phyloP scores from a whole-genome alignment of 2,113 vertebrate species.

The Nibea albiflora region DNA sequence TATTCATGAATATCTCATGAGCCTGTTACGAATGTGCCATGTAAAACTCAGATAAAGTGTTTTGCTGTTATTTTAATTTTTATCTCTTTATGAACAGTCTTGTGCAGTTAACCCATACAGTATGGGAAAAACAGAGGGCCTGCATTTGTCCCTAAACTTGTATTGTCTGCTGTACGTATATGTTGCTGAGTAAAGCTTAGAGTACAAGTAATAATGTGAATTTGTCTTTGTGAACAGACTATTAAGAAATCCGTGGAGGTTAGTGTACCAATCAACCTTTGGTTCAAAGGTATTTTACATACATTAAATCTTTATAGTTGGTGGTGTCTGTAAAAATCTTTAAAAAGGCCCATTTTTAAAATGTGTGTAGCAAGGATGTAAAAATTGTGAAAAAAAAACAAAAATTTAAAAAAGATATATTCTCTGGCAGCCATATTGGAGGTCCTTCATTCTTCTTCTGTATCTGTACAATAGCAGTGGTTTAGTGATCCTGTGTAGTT shows the following conservation, averaged over 20 bases:
- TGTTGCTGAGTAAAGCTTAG: slow-evolving; percentile 14
- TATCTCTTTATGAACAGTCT: background rate
- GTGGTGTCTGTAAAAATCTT: background rate
- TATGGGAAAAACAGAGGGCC: background rate
- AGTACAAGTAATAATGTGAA: slow-evolving; percentile 27
- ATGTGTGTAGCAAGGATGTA: background rate
- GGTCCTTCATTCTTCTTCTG: background rate
- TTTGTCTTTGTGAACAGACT: slow-evolving; percentile 37
- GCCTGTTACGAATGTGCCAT: slow-evolving; percentile 54
- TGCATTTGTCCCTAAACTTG: background rate
- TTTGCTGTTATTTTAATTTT: background rate
- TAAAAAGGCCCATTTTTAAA: background rate
- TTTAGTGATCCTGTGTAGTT: background rate
- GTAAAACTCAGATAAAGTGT: slow-evolving; percentile 23
- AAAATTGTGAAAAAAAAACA: background rate
- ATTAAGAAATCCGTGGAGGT: background rate
- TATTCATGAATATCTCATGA: slow-evolving; percentile 33
- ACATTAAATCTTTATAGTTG: background rate
- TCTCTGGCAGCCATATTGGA: slow-evolving; percentile 12
- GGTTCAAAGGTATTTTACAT: background rate
- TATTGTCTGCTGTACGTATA: slow-evolving; percentile 21
- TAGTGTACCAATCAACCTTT: background rate
- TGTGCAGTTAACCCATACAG: slow-evolving; percentile 6
- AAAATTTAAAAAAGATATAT: background rate
- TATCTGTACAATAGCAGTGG: background rate